Base-by-base conservation (phyloP, 2,888 invertebrate genomes). In the Neoaliturus tenellus region DNA sequence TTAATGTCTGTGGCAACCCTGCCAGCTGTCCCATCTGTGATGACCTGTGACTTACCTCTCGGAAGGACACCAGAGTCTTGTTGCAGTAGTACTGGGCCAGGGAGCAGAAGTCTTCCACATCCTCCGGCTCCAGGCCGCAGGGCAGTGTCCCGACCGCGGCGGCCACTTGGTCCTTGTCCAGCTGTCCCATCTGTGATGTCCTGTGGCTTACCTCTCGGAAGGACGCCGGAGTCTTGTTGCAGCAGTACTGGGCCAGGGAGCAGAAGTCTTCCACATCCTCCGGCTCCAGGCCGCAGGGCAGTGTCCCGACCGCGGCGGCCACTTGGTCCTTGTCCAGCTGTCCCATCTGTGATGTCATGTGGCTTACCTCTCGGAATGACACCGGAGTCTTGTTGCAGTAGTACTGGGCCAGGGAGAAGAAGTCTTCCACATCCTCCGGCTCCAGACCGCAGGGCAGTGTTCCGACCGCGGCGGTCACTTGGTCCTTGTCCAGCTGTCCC, bases 211-310 rank as follows among this genome's bases (percentile, higher is more conserved):
- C 98, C 88, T 96, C 95, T 89, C 97, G 94, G 90, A 98, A 98
- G 33, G 98, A 98, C 85, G 95, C 94, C 0, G 99, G 99, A 10
- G 99, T 99, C 91, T 97, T 97, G 85, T 96, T 91, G 20, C 97
- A 95, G 91, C 99, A 99, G 91, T 98, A 98, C 90, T 98, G 96
- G n/a, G 99, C 98, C 87, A 99, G 92, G 3, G 98, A 96, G 91
- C 98, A 98, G 90, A 99, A 98, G 91, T 99, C 99, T 8, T 96
- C 95, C 12, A 99, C 97, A 92, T 99, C 99, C 89, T 98, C 98
- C 0, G 96, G 95, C 90, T 97, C 97, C 87, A 99, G 91, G 82
- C 96, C 97, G 88, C 95, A 94, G 12, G 98, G 98, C 94, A 97
- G 95, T 87, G 94, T 93, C 80, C 93, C 91, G 51, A 97, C 91